Evolutionary conservation across 2,113 vertebrate species (phyloP), one percentile per base, ranked within the genome.

Genomic region (Climacteris rufus): DNA sequence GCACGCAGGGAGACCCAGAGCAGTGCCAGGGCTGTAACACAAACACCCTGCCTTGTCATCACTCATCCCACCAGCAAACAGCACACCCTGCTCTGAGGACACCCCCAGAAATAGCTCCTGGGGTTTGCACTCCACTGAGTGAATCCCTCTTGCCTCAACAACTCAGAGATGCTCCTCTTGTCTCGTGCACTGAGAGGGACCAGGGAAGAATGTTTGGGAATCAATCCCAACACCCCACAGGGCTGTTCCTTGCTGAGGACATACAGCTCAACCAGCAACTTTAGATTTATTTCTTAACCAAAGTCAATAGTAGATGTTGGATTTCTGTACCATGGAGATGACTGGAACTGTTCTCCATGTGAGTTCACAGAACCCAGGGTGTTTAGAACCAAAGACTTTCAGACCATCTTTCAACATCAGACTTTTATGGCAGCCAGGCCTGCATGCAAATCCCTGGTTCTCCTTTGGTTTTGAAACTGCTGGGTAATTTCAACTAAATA

Each of bases 21-120:
- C 80, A 79, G 71, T 35, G 45, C 30, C 78, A 31, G 35, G 20
- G 31, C 78, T 17, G 77, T 14, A 68, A 86, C 13, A 27, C 75
- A 83, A 83, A 80, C 89, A 64, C 89, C 81, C 20, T 11, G 57
- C 52, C 74, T 27, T 92, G 87, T 89, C 95, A 94, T 40, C 93
- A 75, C 93, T 57, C 89, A 61, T 44, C 69, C 86, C 65, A 44
- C 89, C 76, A 37, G 9, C 15, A 16, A 72, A 27, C 40, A 85
- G 15, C 24, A 14, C 79, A 72, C 28, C 50, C 30, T 1, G 28
- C 70, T 11, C 4, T 78, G 70, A 92, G 83, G 81, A 95, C 66
- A 85, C 4, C 53, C 69, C 89, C 81, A 76, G 6, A 76, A 96
- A 96, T 42, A 96, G 82, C 78, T 90, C 22, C 66, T 15, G 77